Base-by-base conservation (phyloP, 2,888 invertebrate species). In the Vanessa cardui region DNA sequence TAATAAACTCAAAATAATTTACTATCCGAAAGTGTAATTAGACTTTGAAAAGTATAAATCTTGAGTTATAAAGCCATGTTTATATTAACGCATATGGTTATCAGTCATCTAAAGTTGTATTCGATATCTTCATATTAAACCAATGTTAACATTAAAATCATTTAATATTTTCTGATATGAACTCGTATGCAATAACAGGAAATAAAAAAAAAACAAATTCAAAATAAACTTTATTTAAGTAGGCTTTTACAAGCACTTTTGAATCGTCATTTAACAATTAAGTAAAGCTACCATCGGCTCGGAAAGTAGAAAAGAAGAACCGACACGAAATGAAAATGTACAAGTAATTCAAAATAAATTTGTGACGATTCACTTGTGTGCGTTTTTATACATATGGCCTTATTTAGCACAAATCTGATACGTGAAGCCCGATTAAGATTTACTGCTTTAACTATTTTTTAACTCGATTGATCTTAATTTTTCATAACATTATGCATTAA, bases 351-450 rank as follows among this genome's bases (percentile, higher is more conserved):
- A 8, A 49, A 18, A 9, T 9, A 49, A 49, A 49, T 49, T 16
- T 20, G 12, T 4, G 8, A 15, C 16, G 16, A 52, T 26, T 26
- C 16, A 15, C 5, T 20, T 52, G 18, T 15, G 15, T 52, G 26
- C 21, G 26, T 52, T 12, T 9, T 39, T 56, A 39, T 39, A 56
- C 12, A 56, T 9, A 56, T 18, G 33, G 56, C 56, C 18, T 18
- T 56, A 52, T 52, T 56, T 7, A 18, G 56, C 56, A 56, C 56
- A 56, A 56, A 39, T 16, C 8, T 50, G 9, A 50, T 21, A 45
- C 9, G 15, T 52, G 9, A 20, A 20, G 49, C 49, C 18, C 20
- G 12, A 54, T 3, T 16, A 31, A 54, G 26, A 31, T 16, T 21
- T 50, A 50, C 21, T 21, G 21, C 15, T 50, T 50, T 21, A 50